phyloP scores from a whole-genome alignment of 2,888 invertebrate genomes.

The Rhagophthalmus giganteus region DNA sequence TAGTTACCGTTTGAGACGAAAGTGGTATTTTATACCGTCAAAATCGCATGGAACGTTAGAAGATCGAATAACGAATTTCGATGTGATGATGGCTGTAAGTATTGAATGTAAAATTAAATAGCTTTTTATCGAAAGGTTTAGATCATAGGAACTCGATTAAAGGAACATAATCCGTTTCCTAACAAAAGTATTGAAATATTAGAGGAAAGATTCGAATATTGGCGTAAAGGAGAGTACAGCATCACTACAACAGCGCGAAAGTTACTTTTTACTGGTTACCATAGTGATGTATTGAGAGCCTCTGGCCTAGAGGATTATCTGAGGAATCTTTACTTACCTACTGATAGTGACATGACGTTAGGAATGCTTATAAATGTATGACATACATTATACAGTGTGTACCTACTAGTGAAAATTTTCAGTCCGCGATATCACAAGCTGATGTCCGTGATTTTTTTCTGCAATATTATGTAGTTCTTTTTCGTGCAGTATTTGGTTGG shows the following conservation, averaged over 20 bases:
- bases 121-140: conserved; percentile 47
- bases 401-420: too few species aligned
- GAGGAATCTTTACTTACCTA: too few species aligned
- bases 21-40: conserved; percentile 72
- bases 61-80: conserved; percentile 72
- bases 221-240: conserved; percentile 58
- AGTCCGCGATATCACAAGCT: too few species aligned
- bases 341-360: too few species aligned
- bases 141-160: conserved; percentile 67
- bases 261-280: conserved; percentile 80
- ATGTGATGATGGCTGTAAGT: conserved; percentile 76
- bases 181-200: too few species aligned
- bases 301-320: too few species aligned
- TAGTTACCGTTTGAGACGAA: conserved; percentile 73
- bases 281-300: conserved; percentile 70
- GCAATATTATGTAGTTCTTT: too few species aligned
- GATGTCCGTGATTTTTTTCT: too few species aligned
- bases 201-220: conserved; percentile 61
- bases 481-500: too few species aligned
- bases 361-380: too few species aligned
- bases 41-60: conserved; percentile 70
- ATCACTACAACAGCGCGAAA: conserved; percentile 67
- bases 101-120: too few species aligned
- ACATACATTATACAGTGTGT: too few species aligned
- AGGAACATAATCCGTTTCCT: conserved; percentile 53